phyloP scores from a whole-genome alignment of 2,888 invertebrate genomes.

The Xestobium rufovillosum region DNA sequence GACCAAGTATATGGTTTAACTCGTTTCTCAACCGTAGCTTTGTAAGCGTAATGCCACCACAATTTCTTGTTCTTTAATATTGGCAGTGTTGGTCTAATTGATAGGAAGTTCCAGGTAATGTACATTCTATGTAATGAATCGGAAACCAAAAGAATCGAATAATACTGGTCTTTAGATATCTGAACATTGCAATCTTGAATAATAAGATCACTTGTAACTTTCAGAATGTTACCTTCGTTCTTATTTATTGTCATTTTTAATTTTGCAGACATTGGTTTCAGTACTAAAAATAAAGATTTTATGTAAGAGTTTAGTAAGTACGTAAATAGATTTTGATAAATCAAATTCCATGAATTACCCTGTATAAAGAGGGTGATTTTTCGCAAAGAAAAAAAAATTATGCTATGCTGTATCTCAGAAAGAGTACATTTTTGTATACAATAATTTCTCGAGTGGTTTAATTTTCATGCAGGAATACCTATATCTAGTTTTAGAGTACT shows the following conservation, averaged over 20 bases:
- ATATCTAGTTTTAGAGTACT: too few relatives aligned
- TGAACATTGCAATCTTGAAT: slow-evolving; percentile 69
- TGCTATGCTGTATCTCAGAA: too few relatives aligned
- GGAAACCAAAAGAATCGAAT: slow-evolving; percentile 51
- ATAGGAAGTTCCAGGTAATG: slow-evolving; percentile 53
- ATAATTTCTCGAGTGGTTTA: too few relatives aligned
- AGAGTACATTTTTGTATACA: too few relatives aligned
- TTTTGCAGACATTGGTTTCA: slow-evolving; percentile 71
- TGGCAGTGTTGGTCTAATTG: slow-evolving; percentile 33
- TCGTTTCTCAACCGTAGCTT: slow-evolving; percentile 61
- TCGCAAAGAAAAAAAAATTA: too few relatives aligned
- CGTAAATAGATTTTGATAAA: not conserved
- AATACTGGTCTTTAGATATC: slow-evolving; percentile 64
- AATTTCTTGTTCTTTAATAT: slow-evolving; percentile 51
- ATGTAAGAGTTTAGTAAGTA: slow-evolving; percentile 14
- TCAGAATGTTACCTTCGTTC: slow-evolving; percentile 49
- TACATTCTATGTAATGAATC: slow-evolving; percentile 57
- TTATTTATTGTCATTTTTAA: slow-evolving; percentile 66
- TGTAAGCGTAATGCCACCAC: slow-evolving; percentile 74
- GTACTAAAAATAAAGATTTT: slow-evolving; percentile 60
- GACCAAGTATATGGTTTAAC: slow-evolving; percentile 70
- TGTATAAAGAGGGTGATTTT: too few relatives aligned
- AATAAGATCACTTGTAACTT: slow-evolving; percentile 62
- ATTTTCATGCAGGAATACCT: too few relatives aligned
- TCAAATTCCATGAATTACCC: too few relatives aligned